These are phyloP conservation scores for Synaphobranchus kaupii DNA, from an alignment of 2,797 vertebrate genomes.

Conservation along the genomic window DNA sequence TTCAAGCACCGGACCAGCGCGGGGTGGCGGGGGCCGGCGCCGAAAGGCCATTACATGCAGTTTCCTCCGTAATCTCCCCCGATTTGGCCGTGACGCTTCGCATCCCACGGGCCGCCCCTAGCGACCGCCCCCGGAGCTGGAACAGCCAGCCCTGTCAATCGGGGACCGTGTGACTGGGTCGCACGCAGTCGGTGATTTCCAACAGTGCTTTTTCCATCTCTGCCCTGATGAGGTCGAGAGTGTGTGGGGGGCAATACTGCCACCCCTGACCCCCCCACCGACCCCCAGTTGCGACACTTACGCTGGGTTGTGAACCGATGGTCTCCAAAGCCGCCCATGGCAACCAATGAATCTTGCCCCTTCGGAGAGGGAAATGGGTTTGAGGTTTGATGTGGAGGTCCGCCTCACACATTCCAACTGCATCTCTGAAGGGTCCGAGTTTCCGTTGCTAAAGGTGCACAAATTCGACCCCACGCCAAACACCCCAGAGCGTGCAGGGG, in stretches of 20 bases:
- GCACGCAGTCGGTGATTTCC: no score
- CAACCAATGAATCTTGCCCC: background rate
- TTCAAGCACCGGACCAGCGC: no score
- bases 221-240: background rate
- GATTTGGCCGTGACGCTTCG: constrained; percentile 24
- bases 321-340: background rate
- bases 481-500: no score
- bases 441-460: no score
- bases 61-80: background rate
- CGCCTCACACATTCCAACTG: background rate
- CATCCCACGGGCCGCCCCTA: background rate
- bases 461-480: no score
- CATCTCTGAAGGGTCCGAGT: no score
- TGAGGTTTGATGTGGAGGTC: background rate
- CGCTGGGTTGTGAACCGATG: background rate
- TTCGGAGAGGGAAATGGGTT: background rate
- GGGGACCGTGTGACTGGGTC: background rate
- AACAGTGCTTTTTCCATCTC: no score
- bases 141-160: background rate
- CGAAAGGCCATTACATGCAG: constrained; percentile 1
- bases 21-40: background rate
- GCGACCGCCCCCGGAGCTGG: background rate
- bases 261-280: no score
- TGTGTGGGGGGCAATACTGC: no score
- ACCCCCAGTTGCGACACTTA: background rate